phyloP scores from a whole-genome alignment of 35 echinoderm and acorn worm genomes.

The Heliocidaris tuberculata region DNA sequence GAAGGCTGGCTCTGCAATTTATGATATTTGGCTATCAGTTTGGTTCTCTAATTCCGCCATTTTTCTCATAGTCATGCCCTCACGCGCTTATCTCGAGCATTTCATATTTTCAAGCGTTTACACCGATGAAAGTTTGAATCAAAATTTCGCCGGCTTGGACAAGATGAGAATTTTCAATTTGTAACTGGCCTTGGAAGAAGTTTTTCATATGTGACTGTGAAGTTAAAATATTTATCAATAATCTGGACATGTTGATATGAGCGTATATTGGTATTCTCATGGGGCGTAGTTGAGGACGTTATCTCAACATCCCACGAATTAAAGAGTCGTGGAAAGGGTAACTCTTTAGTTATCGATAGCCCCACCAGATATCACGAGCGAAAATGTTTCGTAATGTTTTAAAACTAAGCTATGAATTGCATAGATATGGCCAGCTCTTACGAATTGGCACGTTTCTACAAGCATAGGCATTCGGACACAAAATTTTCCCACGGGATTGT shows the following conservation, averaged over 20 bases:
- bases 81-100: background rate
- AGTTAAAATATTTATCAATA: background rate
- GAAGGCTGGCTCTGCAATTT: background rate
- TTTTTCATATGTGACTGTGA: background rate
- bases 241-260: background rate
- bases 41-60: background rate
- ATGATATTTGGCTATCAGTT: background rate
- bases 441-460: too few relatives aligned
- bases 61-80: constrained; percentile 1
- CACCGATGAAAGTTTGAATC: constrained; percentile 29
- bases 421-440: too few relatives aligned
- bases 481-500: too few relatives aligned
- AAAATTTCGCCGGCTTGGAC: background rate
- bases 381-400: background rate
- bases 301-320: constrained; percentile 1
- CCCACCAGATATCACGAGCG: background rate
- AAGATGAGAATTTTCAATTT: background rate
- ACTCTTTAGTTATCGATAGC: background rate
- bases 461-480: too few relatives aligned
- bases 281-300: background rate
- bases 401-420: too few relatives aligned
- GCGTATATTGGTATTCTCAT: background rate
- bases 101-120: background rate
- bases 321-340: background rate
- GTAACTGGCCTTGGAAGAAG: background rate